Conservation (phyloP, 2,797 vertebrate species). For the Lepilemur septentrionalis region DNA sequence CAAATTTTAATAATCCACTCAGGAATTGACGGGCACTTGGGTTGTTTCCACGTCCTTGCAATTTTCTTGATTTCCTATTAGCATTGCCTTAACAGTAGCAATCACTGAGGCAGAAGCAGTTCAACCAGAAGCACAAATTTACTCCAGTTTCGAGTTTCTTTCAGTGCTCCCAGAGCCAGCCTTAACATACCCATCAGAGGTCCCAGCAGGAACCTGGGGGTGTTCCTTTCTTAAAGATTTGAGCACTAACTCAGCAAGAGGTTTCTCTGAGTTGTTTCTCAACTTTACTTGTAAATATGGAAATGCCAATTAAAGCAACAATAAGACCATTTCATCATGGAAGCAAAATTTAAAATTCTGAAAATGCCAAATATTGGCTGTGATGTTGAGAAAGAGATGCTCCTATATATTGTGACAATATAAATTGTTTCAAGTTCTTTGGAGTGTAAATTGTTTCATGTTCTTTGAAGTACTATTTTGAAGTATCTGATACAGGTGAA, state of each 20-base stretch:
- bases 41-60: too few relatives aligned
- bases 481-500: not conserved
- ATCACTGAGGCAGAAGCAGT: not conserved
- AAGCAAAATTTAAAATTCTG: constrained; percentile 22
- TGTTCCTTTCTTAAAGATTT: not conserved
- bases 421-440: not conserved
- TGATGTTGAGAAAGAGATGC: not conserved
- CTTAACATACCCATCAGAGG: not conserved
- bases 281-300: not conserved
- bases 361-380: not conserved
- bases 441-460: not conserved
- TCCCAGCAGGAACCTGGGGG: not conserved
- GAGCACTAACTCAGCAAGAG: not conserved
- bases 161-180: not conserved
- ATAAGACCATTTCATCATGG: not conserved
- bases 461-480: not conserved
- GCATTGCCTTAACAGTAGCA: not conserved
- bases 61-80: not conserved
- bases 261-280: not conserved
- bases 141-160: not conserved
- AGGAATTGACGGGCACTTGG: too few relatives aligned
- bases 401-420: not conserved
- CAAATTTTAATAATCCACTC: too few relatives aligned
- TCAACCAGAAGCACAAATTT: not conserved
- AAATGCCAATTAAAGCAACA: constrained; percentile 30